phyloP scores from a whole-genome alignment of 2,888 invertebrate genomes.

The Chirona hameri region DNA sequence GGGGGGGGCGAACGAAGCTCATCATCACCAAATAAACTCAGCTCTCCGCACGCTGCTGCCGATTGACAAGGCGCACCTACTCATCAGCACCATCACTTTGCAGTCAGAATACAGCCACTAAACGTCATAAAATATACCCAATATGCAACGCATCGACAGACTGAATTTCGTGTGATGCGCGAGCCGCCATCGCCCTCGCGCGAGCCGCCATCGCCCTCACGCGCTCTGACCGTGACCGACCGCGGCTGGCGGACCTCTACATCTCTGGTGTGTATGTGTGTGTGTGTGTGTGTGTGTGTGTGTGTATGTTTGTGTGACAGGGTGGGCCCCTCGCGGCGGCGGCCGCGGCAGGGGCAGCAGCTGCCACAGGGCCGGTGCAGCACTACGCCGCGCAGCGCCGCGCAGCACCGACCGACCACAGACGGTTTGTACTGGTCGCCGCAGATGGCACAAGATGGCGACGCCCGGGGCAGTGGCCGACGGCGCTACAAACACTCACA shows the following conservation, averaged over 20 bases:
- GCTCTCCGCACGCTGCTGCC: not conserved
- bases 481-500: not conserved
- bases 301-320: too few relatives aligned
- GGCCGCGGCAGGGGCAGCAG: too few relatives aligned
- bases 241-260: too few relatives aligned
- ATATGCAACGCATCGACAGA: not conserved
- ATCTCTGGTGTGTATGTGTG: too few relatives aligned
- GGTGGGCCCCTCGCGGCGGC: too few relatives aligned
- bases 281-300: too few relatives aligned
- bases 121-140: not conserved
- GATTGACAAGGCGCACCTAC: not conserved
- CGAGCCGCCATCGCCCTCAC: too few relatives aligned
- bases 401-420: not conserved
- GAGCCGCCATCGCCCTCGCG: too few relatives aligned
- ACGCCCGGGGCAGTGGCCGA: not conserved
- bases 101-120: not conserved
- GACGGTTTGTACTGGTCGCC: slow-evolving; percentile 4
- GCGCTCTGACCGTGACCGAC: too few relatives aligned
- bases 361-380: not conserved
- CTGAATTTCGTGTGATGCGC: not conserved
- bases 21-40: slow-evolving; percentile 12
- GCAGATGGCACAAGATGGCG: slow-evolving; percentile 6
- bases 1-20: not conserved
- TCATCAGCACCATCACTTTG: not conserved
- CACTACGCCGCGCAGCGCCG: not conserved